Evolutionary conservation across 2,888 invertebrate genomes (phyloP), one percentile per base, ranked within the genome.

Genomic region (Dicyrtoma fusca): DNA sequence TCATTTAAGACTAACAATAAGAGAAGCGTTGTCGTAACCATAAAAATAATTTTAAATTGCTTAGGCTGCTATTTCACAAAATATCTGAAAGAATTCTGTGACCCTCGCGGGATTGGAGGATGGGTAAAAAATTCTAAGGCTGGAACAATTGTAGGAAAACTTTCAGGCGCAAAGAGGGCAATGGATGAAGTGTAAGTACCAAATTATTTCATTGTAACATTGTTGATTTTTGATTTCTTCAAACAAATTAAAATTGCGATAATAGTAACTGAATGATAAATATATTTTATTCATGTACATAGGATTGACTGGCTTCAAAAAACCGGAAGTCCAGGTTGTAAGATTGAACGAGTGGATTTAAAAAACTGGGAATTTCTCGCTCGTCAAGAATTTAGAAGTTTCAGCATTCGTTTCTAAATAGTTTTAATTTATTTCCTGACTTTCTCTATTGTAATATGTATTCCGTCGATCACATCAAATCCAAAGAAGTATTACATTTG

Each of bases 91-190:
- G 92, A 94, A 82, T 85, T 90, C 76, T 91, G 92, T 66, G 88
- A 88, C 69, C 87, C 89, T 82, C 85, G 92, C 44, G 89, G 89
- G 21, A 86, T 95, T 45, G 88, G 88, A 25, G 96, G 97, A 10
- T 97, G 95, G 95, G 92, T 96, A 79, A 94, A 94, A 85, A 95
- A 96, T 84, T 91, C 92, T 55, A 91, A 90, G 83, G 88, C 88
- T 74, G 94, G 94, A 21, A 94, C 95, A 14, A 92, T 97, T 69
- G 88, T 91, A 8, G 97, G 97, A 65, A 92, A 92, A 84, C 87
- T 96, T 83, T 94, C 96, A 84, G 96, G 95, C 13, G 87, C 87
- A 55, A 91, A 90, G 82, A 86, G 88, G 8, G 88, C 89, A 80
- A 86, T 95, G 66, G 92, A 94, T 82, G 89, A 91, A 83, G 92